Base-by-base conservation (phyloP, 2,888 invertebrate species). In the Sarcophaga caerulescens region DNA sequence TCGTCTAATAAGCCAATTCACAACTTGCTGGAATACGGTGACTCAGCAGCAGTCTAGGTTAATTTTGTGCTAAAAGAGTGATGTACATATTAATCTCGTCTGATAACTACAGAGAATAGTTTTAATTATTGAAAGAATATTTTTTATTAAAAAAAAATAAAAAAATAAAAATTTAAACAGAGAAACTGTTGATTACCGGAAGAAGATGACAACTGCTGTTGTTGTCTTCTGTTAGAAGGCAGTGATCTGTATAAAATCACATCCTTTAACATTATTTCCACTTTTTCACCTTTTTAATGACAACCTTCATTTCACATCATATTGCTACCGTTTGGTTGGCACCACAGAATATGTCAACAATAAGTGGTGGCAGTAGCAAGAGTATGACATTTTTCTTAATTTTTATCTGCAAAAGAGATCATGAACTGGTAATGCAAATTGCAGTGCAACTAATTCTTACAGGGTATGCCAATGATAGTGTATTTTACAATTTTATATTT, bases 371-470 rank as follows among this genome's bases (percentile, higher is more conserved):
- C 74, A 63, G 75, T 65, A 77, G 69, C 65, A 65, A 62, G 35
- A n/a, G 21, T 80, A 80, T 80, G 47, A 76, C 79, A 76, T 71
- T 76, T 80, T 84, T 80, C 68, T 57, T 84, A 71, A 76, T 77
- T 73, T 74, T 80, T 73, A 77, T 85, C 84, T 73, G 3, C 23
- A 12, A 25, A 77, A 77, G 69, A 69, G 73, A 85, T 85, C 81
- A 60, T 68, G 47, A 73, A 73, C 65, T 71, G 60, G 12, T 62
- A 59, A 44, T 1, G n/a, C 35, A 68, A 76, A 59, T 68, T 52
- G 52, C 35, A 25, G 44, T 19, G 65, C 12, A 52, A 21, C 6
- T 6, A 45, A 23, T 52, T 52, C 2, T 0, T 52, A 52, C 17
- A 23, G 69, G 57, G 71, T 44, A 25, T 76, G 19, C 57, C 6